These are phyloP conservation scores for Delichon dasypus DNA, from an alignment of 2,797 vertebrate genomes.

Conservation along the genomic window DNA sequence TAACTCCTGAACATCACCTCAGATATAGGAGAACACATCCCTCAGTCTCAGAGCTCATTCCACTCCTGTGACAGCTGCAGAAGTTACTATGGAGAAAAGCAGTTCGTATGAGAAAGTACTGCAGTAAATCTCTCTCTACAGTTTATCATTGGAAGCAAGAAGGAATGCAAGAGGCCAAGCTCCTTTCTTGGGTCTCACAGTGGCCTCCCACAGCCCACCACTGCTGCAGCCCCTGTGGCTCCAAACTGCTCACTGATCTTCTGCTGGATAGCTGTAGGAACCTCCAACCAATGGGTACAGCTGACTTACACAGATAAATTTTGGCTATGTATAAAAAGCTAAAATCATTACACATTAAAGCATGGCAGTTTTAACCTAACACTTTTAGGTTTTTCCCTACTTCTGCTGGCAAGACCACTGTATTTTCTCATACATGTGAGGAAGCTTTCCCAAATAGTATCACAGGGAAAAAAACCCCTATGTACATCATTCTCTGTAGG, in stretches of 20 bases:
- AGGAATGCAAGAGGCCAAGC: background rate
- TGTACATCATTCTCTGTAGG: background rate
- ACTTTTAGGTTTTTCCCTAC: background rate
- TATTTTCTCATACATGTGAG: background rate
- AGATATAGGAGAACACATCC: background rate
- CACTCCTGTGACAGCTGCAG: background rate
- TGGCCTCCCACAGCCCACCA: background rate
- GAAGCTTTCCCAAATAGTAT: background rate
- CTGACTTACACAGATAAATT: background rate
- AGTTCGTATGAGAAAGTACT: background rate
- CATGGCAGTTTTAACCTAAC: background rate
- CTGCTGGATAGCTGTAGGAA: background rate
- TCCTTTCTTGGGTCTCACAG: background rate
- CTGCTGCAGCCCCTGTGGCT: background rate
- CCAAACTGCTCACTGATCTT: background rate
- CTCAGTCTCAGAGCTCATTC: background rate
- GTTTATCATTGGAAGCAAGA: background rate
- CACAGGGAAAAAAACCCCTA: background rate
- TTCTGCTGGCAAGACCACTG: background rate
- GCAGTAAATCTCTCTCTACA: background rate
- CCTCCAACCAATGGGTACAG: background rate
- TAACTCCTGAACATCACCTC: background rate
- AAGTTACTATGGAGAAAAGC: background rate
- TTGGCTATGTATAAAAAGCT: background rate
- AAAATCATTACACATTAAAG: background rate